Percentiles rank a stretch among this genome's conserved stretches.
Evolutionary conservation across 2,797 vertebrate species (phyloP).

Genomic region (Melanotaenia trifasciata): DNA sequence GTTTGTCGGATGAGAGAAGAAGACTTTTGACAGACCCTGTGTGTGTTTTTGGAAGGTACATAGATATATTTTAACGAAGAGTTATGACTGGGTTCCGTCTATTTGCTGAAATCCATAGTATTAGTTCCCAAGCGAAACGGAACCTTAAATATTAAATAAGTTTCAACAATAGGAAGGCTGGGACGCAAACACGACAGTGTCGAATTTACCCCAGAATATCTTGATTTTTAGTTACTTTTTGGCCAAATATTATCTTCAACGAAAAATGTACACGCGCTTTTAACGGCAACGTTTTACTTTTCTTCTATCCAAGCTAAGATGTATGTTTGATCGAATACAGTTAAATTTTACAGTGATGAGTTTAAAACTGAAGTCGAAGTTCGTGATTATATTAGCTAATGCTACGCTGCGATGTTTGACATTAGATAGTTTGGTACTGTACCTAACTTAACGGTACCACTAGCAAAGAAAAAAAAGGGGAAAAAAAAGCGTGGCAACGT

Average conservation of each 20-base stretch:
- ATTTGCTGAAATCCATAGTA: constrained; percentile 61
- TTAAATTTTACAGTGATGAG: neutral
- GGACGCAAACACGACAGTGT: neutral
- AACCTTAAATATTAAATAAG: neutral
- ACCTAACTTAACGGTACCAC: constrained; percentile 29
- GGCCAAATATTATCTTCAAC: neutral
- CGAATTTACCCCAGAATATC: neutral
- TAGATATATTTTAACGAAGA: constrained; percentile 36
- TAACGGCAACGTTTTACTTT: constrained; percentile 9
- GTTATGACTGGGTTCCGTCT: constrained; percentile 64
- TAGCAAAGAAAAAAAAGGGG: neutral
- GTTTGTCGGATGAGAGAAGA: constrained; percentile 26
- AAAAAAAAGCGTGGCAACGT: constrained; percentile 8
- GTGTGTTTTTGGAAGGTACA: constrained; percentile 64
- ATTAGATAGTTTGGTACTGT: constrained; percentile 20
- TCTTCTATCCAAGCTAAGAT: constrained; percentile 1
- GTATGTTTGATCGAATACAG: neutral
- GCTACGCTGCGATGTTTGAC: constrained; percentile 18
- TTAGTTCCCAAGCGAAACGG: constrained; percentile 15
- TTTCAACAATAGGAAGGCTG: neutral
- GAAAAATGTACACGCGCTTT: neutral
- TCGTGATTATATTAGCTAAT: constrained; percentile 36
- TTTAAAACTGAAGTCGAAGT: constrained; percentile 3
- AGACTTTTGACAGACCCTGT: constrained; percentile 33
- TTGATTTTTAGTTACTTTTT: neutral